Base-by-base conservation (phyloP, 2,888 invertebrate species). In the Cylindroiulus punctatus region DNA sequence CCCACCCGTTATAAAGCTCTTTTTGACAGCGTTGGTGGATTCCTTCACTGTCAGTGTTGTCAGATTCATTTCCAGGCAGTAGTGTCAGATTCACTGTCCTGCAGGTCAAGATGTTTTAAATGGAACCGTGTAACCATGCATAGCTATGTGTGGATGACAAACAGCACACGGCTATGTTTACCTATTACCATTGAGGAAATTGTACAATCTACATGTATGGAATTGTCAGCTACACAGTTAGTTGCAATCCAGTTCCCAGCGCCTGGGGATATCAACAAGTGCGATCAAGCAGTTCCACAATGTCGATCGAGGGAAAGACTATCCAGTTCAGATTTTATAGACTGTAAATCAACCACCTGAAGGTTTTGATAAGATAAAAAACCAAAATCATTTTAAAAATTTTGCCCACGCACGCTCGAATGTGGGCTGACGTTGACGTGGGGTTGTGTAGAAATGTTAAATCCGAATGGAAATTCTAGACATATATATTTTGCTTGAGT, bases 281-380 rank as follows among this genome's bases (percentile, higher is more conserved):
- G 10, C 4, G n/a, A 65, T 65, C 26, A 52, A 52, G 19, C n/a
- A 14, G 52, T 52, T 52, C 14, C 52, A 19, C 19, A n/a, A n/a
- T 14, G 52, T 52, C 52, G 10, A 52, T 52, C 52, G n/a, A 52
- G 52, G 7, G 36, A 36, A 19, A 52, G 19, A 52, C 52, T n/a
- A 52, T 52, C 52, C 52, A 44, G 65, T 65, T 65, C 26, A 65
- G 65, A 2, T 65, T 65, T 65, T 65, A 65, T 65, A 26, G 65
- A 26, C 65, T 65, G 65, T 65, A 65, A 65, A 65, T 65, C 65
- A 65, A 65, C 65, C 65, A 65, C 65, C 65, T 65, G 65, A 65
- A 65, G 65, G 65, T 65, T 65, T 65, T 65, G 26, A 4, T 26
- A 8, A 65, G 65, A 65, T 65, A 65, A 65, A 36, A n/a, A 10